Evolutionary conservation across 2,113 vertebrate genomes (phyloP).

Genomic region (Thalassoma bifasciatum): DNA sequence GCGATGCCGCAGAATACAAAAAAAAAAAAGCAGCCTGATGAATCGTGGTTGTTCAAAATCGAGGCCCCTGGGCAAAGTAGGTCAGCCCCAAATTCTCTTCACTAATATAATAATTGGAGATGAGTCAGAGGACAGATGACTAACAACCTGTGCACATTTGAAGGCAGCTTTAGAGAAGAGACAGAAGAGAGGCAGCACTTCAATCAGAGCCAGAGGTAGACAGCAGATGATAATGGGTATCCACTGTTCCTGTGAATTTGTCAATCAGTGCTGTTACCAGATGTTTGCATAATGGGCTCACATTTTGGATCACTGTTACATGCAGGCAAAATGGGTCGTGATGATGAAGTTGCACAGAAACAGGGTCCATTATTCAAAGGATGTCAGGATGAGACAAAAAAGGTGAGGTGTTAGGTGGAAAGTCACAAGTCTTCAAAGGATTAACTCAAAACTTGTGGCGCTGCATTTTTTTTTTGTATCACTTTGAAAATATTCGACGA

Average conservation of each 20-base stretch:
- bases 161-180: constrained; percentile 22
- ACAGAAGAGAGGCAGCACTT: constrained; percentile 26
- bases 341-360: not conserved
- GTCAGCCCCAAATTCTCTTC: constrained; percentile 32
- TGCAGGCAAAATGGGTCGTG: constrained; percentile 1
- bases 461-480: not conserved
- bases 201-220: constrained; percentile 11
- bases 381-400: too few species aligned
- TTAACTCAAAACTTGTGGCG: not conserved
- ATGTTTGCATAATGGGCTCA: constrained; percentile 13
- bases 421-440: too few species aligned
- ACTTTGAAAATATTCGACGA: constrained; percentile 1
- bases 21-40: constrained; percentile 13
- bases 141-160: constrained; percentile 27
- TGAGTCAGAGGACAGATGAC: constrained; percentile 50
- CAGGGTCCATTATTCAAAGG: too few species aligned
- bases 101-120: constrained; percentile 49
- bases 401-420: too few species aligned
- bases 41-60: constrained; percentile 11
- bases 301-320: not conserved
- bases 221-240: constrained; percentile 15
- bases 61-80: constrained; percentile 3
- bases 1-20: constrained; percentile 30
- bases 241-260: constrained; percentile 12
- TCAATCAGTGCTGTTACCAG: constrained; percentile 22